A percentile compares a stretch with the other conserved stretches of the same genome.
Evolutionary conservation across 2,113 vertebrate genomes (phyloP).

Genomic region (Macaca fascicularis): T2T-MFA8v1.1 NC_088394.1:52178501-52179000

Average conservation of each 20-base stretch:
- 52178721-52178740: not conserved
- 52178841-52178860: not conserved
- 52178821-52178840: not conserved
- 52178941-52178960: not conserved
- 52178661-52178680: not conserved
- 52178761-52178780: not conserved
- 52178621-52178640: not conserved
- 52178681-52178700: not conserved
- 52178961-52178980: not conserved
- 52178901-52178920: not conserved
- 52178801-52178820: not conserved
- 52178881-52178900: not conserved
- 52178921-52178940: not conserved
- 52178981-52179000: not conserved
- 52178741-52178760: not conserved
- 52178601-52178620: conserved; percentile 67
- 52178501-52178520: conserved; percentile 49
- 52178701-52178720: not conserved
- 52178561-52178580: conserved; percentile 66
- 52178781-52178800: not conserved
- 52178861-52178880: not conserved
- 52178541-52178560: conserved; percentile 44
- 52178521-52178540: conserved; percentile 43
- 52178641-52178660: not conserved
- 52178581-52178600: conserved; percentile 73